Percentiles rank a stretch among this genome's conserved stretches.
These are phyloP conservation scores for Catharus ustulatus DNA, from an alignment of 2,797 vertebrate genomes.

Conservation along the genomic window DNA sequence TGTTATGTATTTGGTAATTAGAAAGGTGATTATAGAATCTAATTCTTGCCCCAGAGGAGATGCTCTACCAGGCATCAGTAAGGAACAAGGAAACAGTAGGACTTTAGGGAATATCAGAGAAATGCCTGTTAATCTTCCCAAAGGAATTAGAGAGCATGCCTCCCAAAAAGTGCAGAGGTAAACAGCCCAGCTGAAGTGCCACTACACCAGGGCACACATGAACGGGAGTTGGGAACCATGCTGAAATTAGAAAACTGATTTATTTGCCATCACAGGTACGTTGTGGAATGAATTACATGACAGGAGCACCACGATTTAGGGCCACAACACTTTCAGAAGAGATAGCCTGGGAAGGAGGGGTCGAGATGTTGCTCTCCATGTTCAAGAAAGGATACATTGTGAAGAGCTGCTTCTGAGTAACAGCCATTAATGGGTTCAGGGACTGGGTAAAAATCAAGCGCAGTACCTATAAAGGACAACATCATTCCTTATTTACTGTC, in stretches of 20 bases:
- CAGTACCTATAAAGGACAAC: neutral
- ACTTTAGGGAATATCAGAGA: neutral
- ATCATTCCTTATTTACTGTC: rapidly evolving
- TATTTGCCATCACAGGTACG: neutral
- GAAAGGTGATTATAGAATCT: neutral
- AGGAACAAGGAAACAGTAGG: neutral
- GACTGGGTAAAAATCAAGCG: neutral
- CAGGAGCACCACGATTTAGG: neutral
- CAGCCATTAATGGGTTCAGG: neutral
- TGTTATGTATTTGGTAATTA: neutral
- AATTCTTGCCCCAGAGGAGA: neutral
- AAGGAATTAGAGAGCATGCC: neutral
- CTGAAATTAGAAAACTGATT: neutral
- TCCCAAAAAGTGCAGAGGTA: neutral
- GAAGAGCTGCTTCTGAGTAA: neutral
- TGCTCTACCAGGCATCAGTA: neutral
- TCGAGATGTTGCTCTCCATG: neutral
- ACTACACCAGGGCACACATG: neutral
- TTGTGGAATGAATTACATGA: neutral
- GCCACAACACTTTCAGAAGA: neutral
- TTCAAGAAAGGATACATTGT: neutral
- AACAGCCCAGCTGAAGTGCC: neutral
- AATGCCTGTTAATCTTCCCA: neutral
- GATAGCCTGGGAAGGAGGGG: neutral
- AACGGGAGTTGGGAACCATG: neutral